Base-by-base conservation (phyloP, 1,140 invertebrate genomes). In the Pemphigus obesinymphae region DNA sequence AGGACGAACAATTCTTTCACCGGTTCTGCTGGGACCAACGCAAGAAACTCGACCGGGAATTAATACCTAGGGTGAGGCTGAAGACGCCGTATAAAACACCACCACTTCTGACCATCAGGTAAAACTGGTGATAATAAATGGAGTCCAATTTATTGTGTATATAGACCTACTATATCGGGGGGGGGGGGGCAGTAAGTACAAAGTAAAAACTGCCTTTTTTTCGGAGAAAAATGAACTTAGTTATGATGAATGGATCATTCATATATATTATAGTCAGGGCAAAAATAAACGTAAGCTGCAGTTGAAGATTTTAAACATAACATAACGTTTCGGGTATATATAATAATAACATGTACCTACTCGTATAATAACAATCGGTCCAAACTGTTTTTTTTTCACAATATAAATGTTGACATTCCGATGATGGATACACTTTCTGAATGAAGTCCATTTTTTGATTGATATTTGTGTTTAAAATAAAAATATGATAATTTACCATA, bases 41-140 rank as follows among this genome's bases (percentile, higher is more conserved):
- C n/a, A 61, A 68, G 29, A 70, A 58, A 10, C 53, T 72, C 13
- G 37, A 82, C 17, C 83, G 82, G 61, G 84, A 84, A 50, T 75
- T 84, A 31, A 84, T 84, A 48, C 84, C 84, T 8, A 83, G 84
- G 26, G 84, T 83, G n/a, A 83, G 82, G 81, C 70, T 84, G 7
- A 83, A 82, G 66, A 63, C 76, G 13, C 76, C 76, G 1, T 80
- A 80, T n/a, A 63, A 40, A 50, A 80, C 76, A 20, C 76, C 76
- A 29, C 76, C 76, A n/a, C 40, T 80, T 17, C 37, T 80, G 17
- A 80, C 76, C 1, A 80, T 80, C 43, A 80, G 76, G 76, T 80
- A 45, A 80, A 6, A 4, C 13, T 2, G 23, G 29, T 55, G 10
- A 43, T 50, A 26, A 17, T 45, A 70, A 0, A 13, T 40, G 0